Conservation (phyloP, 2,888 invertebrate genomes). For the Tetrapedia diversipes region DNA sequence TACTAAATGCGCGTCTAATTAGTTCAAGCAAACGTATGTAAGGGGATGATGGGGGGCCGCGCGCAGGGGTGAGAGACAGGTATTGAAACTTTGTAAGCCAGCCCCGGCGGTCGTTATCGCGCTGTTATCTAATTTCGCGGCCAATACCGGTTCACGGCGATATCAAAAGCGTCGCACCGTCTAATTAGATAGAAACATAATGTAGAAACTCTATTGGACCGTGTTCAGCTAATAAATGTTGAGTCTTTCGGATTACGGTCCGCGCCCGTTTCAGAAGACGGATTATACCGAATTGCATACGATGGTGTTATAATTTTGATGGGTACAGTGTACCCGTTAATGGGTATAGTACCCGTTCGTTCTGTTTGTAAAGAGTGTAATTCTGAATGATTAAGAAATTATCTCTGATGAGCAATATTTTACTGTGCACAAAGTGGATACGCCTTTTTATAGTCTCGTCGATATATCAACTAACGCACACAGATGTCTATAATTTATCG, state of each 20-base stretch:
- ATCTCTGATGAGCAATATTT: too few species aligned
- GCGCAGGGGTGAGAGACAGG: conserved; percentile 19
- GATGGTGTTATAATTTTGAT: too few species aligned
- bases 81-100: conserved; percentile 49
- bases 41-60: conserved; percentile 49
- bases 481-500: too few species aligned
- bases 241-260: not conserved
- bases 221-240: not conserved
- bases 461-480: not conserved
- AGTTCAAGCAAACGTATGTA: conserved; percentile 63
- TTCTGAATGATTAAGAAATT: too few species aligned
- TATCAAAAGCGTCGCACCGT: not conserved
- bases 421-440: not conserved
- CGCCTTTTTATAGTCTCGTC: not conserved
- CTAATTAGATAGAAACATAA: conserved; percentile 5
- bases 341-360: too few species aligned
- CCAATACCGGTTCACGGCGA: conserved; percentile 3
- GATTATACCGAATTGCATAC: too few species aligned
- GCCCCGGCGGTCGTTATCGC: conserved; percentile 32
- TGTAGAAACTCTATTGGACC: not conserved
- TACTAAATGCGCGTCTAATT: conserved; percentile 75
- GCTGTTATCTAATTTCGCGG: conserved; percentile 54
- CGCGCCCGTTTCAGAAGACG: not conserved
- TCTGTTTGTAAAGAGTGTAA: too few species aligned
- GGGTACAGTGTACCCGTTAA: too few species aligned